These are phyloP conservation scores for human (Homo sapiens) DNA, from an alignment of 2,113 vertebrate species.

Conservation along the genomic window GRCh38 chr1:37030501-37031000, in stretches of 20 bases:
- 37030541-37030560: no score
- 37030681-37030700: not conserved
- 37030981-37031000: not conserved
- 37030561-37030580: slow-evolving; percentile 28
- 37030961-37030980: not conserved
- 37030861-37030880: slow-evolving; percentile 15
- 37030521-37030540: not conserved
- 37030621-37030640: not conserved
- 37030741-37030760: not conserved
- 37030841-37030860: not conserved
- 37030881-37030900: not conserved
- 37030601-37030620: slow-evolving; percentile 13
- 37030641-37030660: not conserved
- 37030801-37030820: not conserved
- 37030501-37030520: not conserved
- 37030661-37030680: slow-evolving; percentile 33
- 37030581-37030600: slow-evolving; percentile 56
- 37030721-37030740: not conserved
- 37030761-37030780: not conserved
- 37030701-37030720: slow-evolving; percentile 44
- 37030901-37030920: not conserved
- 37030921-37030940: not conserved
- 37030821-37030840: not conserved
- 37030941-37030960: not conserved
- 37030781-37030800: not conserved